phyloP scores from a whole-genome alignment of 1,140 invertebrate genomes.

The Drosophila nebulosa region DNA sequence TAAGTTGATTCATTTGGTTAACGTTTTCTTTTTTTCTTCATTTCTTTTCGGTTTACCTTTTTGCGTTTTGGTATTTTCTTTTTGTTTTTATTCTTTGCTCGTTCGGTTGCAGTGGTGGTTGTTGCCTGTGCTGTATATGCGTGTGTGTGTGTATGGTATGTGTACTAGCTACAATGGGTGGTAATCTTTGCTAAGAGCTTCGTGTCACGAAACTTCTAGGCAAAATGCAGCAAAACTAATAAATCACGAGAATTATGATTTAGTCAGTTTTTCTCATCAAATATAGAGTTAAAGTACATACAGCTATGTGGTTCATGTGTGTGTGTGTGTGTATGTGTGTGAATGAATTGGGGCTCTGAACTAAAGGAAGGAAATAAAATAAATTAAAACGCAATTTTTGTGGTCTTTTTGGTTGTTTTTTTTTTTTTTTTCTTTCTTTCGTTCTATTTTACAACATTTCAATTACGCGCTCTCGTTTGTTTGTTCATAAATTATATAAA shows the following conservation, averaged over 20 bases:
- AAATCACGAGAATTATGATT: background rate
- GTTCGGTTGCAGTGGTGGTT: conserved; percentile 73
- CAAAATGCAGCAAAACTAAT: background rate
- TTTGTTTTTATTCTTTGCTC: conserved; percentile 26
- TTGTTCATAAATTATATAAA: conserved; percentile 15
- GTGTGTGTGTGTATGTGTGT: conserved; percentile 5
- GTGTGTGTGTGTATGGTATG: conserved; percentile 3
- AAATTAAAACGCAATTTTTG: conserved; percentile 16
- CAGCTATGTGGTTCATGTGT: background rate
- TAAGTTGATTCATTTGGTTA: background rate
- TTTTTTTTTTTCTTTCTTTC: conserved; percentile 10
- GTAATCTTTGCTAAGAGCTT: conserved; percentile 22
- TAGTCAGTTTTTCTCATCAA: background rate
- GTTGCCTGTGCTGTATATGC: conserved; percentile 58
- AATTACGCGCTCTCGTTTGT: conserved; percentile 31
- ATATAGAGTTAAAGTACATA: background rate
- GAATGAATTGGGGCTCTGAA: conserved; percentile 16
- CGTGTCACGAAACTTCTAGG: background rate
- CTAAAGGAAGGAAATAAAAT: conserved; percentile 5
- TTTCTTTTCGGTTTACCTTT: background rate
- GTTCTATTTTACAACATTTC: conserved; percentile 35
- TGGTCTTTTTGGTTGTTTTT: conserved; percentile 8
- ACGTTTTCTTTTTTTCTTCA: background rate
- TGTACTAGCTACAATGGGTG: conserved; percentile 11
- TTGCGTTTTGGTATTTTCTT: background rate